Percentiles rank a stretch among this genome's conserved stretches.
Evolutionary conservation across 2,888 invertebrate species (phyloP).

Genomic region (Heliconius cydno): DNA sequence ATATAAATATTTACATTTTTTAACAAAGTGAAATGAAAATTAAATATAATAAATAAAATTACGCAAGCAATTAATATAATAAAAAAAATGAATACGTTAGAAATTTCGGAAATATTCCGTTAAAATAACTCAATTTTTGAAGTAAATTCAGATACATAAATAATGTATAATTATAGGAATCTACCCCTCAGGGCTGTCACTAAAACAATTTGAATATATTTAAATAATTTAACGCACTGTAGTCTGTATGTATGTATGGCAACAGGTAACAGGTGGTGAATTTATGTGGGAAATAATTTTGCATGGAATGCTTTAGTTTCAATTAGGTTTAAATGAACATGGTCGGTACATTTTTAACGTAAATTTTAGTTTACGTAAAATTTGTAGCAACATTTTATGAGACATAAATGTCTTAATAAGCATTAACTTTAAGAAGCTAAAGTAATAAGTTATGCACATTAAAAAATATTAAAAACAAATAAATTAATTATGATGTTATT

Average conservation of each 20-base stretch:
- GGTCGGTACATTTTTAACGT: neutral
- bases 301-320: constrained; percentile 15
- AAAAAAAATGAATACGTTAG: neutral
- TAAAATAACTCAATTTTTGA: constrained; percentile 26
- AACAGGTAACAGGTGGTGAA: constrained; percentile 65
- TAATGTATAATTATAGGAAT: constrained; percentile 32
- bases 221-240: constrained; percentile 51
- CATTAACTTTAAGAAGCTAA: too few relatives aligned
- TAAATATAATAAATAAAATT: neutral
- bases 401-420: too few relatives aligned
- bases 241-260: constrained; percentile 39
- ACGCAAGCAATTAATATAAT: neutral
- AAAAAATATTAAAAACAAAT: too few relatives aligned
- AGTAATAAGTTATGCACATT: too few relatives aligned
- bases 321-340: neutral
- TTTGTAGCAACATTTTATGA: neutral
- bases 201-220: constrained; percentile 53
- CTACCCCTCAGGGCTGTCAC: constrained; percentile 41
- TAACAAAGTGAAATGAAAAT: too few relatives aligned
- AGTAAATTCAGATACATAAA: constrained; percentile 18
- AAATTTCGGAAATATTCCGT: constrained; percentile 21
- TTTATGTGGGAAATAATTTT: constrained; percentile 68
- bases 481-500: too few relatives aligned
- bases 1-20: too few relatives aligned
- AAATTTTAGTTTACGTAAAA: neutral